phyloP scores from a whole-genome alignment of 2,888 invertebrate genomes.

The Steinernema hermaphroditum region DNA sequence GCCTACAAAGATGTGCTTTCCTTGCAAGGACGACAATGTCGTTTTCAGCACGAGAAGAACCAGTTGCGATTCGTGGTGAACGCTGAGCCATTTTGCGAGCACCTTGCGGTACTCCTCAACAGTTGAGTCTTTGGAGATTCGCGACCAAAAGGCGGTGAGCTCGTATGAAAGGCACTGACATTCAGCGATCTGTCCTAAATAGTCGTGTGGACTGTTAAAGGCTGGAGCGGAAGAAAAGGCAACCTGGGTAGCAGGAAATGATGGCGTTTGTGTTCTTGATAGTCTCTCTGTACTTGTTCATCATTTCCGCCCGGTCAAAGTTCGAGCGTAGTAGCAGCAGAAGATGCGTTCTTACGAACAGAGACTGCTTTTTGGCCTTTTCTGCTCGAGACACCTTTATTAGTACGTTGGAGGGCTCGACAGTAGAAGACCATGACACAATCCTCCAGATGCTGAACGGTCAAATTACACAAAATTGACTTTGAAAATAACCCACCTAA shows the following conservation, averaged over 20 bases:
- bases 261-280: not conserved
- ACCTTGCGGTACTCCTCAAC: conserved; percentile 33
- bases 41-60: conserved; percentile 41
- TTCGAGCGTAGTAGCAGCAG: conserved; percentile 43
- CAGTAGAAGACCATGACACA: conserved; percentile 51
- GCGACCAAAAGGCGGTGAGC: conserved; percentile 55
- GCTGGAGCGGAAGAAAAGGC: too few relatives aligned
- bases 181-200: conserved; percentile 46
- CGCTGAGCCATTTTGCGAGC: conserved; percentile 41
- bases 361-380: conserved; percentile 46
- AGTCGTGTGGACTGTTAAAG: too few relatives aligned
- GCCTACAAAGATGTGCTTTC: conserved; percentile 40
- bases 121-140: conserved; percentile 45
- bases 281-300: not conserved
- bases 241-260: not conserved
- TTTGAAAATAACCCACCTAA: conserved; percentile 15
- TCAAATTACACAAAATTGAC: conserved; percentile 17
- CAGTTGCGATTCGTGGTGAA: conserved; percentile 43
- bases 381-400: conserved; percentile 30
- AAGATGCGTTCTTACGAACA: conserved; percentile 53
- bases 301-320: conserved; percentile 31
- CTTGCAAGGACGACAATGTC: conserved; percentile 36
- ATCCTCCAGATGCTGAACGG: conserved; percentile 59
- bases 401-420: conserved; percentile 18
- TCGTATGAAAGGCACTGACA: conserved; percentile 52